Evolutionary conservation across 2,888 invertebrate genomes (phyloP).

Genomic region (Papilio elwesi): DNA sequence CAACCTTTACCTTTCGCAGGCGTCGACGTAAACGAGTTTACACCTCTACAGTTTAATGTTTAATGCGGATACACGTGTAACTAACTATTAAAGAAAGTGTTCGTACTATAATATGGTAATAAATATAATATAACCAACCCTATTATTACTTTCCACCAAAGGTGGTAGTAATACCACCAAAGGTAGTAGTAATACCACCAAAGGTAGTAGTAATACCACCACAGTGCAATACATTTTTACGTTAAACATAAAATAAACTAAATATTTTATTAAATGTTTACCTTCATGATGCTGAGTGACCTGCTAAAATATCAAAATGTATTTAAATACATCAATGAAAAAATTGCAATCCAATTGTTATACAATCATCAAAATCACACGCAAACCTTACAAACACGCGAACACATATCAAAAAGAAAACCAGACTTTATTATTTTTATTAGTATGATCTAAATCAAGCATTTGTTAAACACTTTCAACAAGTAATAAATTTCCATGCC

Average conservation of each 20-base stretch:
- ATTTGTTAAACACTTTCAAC: not conserved
- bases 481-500: not conserved
- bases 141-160: no score
- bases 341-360: not conserved
- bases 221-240: no score
- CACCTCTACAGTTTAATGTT: constrained; percentile 2
- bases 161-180: no score
- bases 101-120: not conserved
- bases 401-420: not conserved
- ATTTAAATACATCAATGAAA: not conserved
- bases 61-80: not conserved
- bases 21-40: constrained; percentile 15
- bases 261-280: no score
- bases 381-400: not conserved
- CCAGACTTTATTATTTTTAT: not conserved
- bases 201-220: no score
- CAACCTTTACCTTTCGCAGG: constrained; percentile 42
- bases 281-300: not conserved
- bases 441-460: not conserved
- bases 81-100: not conserved
- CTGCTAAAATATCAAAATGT: not conserved
- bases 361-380: constrained; percentile 3
- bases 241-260: no score
- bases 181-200: no score
- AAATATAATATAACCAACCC: no score